Evolutionary conservation across 2,113 vertebrate genomes (phyloP), one percentile per base, ranked within the genome.

Genomic region (Lepidothrix coronata): DNA sequence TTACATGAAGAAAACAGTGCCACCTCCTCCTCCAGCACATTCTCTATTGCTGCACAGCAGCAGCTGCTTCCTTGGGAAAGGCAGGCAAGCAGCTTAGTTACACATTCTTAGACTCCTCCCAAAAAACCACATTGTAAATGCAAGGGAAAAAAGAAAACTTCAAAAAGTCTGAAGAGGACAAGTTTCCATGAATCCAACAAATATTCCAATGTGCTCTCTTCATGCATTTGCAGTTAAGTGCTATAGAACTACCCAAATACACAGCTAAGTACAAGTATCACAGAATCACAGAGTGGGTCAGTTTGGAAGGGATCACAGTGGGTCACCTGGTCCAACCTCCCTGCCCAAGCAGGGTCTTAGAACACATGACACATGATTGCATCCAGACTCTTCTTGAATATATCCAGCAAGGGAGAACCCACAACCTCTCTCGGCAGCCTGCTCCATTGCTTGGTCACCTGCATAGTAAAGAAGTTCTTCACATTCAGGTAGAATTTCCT

Each of bases 231-330:
- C 10, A 75, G 35, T 16, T 21, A n/a, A 46, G 30, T 0, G 0
- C 37, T n/a, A 22, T 2, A 59, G 27, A 59, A 55, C 59, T 33
- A 46, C n/a, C 20, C 33, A 24, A 27, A 30, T 1, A 41, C 12
- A 30, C 14, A 20, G 28, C 27, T 19, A 55, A n/a, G 24, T 1
- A n/a, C 0, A 6, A 2, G 2, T 1, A 20, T 31, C 48, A 68
- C 16, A 39, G 24, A 65, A 12, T 30, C 48, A 61, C 17, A 39
- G 25, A 66, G 11, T 43, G 35, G 41, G 18, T 49, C 55, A 57
- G 41, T 35, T 8, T 70, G 41, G 55, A 43, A 70, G 23, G 17
- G 48, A 70, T 5, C 41, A 31, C 17, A 54, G 48, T 2, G 8
- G 14, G 14, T 31, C 41, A 70, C 31, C 41, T 83, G 20, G 9